Evolutionary conservation across 2,888 invertebrate species (phyloP).

Genomic region (Dysmachus trigonus): DNA sequence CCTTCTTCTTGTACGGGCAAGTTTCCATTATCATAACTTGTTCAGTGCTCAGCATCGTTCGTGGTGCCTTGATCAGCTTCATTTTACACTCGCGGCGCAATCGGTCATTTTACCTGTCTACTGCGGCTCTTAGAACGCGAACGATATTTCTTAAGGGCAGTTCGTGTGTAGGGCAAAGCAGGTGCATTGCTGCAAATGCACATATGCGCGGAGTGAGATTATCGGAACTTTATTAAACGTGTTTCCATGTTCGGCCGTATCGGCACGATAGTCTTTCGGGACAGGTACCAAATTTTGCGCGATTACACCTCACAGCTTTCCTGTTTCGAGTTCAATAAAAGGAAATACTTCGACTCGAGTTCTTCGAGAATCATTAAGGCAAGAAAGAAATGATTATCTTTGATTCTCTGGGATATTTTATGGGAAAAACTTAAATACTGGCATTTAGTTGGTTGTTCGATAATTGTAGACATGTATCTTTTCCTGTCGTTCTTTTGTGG

Average conservation of each 20-base stretch:
- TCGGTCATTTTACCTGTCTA: constrained; percentile 12
- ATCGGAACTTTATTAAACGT: constrained; percentile 47
- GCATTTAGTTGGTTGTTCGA: neutral
- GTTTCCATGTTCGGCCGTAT: constrained; percentile 46
- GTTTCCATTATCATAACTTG: constrained; percentile 46
- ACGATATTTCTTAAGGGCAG: neutral
- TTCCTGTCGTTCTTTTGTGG: neutral
- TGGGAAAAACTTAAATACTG: neutral
- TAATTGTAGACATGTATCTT: neutral
- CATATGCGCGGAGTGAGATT: constrained; percentile 17
- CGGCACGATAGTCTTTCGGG: neutral
- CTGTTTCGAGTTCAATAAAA: neutral
- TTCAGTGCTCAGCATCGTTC: constrained; percentile 17
- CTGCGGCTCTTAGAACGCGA: neutral
- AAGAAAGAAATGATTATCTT: neutral
- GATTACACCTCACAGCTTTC: neutral
- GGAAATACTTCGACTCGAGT: neutral
- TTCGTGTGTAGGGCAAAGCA: neutral
- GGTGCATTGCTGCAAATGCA: constrained; percentile 32
- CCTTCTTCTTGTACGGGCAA: constrained; percentile 37
- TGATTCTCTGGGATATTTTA: neutral
- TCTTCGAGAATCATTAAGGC: neutral
- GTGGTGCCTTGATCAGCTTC: constrained; percentile 18
- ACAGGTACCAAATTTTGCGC: constrained; percentile 20
- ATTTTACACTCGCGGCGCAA: neutral